Conservation (phyloP, 2,888 invertebrate genomes). For the Amblyteles armatorius region DNA sequence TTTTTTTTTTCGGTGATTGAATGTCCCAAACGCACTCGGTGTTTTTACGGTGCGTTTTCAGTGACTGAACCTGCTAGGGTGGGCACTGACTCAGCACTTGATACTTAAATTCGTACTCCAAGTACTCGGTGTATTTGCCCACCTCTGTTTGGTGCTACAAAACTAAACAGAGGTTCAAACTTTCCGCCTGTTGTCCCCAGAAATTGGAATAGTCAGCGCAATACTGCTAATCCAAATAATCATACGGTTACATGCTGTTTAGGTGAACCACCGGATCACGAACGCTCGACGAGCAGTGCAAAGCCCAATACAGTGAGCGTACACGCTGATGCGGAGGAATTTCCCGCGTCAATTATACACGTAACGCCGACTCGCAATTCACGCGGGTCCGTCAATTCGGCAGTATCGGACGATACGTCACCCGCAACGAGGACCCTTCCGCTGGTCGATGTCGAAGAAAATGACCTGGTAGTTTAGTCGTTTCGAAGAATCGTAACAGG, state of each 20-base stretch:
- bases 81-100: no score
- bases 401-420: slow-evolving; percentile 54
- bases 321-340: slow-evolving; percentile 75
- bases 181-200: neutral
- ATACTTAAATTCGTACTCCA: no score
- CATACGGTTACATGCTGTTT: slow-evolving; percentile 36
- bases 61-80: no score
- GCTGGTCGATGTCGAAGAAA: slow-evolving; percentile 50
- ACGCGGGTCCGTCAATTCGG: slow-evolving; percentile 50
- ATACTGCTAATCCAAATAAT: neutral
- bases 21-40: no score
- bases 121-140: neutral
- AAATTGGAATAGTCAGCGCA: neutral
- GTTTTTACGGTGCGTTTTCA: no score
- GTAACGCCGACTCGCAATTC: slow-evolving; percentile 66
- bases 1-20: no score
- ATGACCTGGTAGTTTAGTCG: slow-evolving; percentile 73
- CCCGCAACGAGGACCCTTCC: slow-evolving; percentile 47
- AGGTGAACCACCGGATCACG: slow-evolving; percentile 80
- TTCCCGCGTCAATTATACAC: slow-evolving; percentile 72
- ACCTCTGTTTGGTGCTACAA: neutral
- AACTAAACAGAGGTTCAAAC: neutral
- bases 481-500: neutral
- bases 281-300: slow-evolving; percentile 78
- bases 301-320: slow-evolving; percentile 78